These are phyloP conservation scores for Etheostoma perlongum DNA, from an alignment of 2,797 vertebrate genomes.

Conservation along the genomic window DNA sequence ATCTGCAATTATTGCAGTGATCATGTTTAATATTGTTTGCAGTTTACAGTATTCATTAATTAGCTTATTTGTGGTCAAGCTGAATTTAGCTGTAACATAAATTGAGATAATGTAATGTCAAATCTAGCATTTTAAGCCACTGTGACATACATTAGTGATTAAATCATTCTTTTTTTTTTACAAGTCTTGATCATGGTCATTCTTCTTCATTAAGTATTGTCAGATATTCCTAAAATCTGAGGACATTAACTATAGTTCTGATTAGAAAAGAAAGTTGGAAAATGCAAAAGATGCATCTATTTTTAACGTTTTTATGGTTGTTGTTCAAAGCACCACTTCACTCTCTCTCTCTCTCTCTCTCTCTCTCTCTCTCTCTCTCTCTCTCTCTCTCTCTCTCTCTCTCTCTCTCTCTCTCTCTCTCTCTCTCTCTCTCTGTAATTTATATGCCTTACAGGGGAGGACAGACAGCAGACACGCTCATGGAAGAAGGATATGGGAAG, in stretches of 20 bases:
- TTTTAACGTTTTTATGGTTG: slow-evolving; percentile 5
- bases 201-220: neutral
- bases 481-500: slow-evolving; percentile 59
- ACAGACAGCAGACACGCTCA: slow-evolving; percentile 57
- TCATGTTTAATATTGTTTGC: neutral
- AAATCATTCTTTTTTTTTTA: neutral
- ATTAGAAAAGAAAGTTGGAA: neutral
- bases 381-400: no score
- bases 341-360: neutral
- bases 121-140: neutral
- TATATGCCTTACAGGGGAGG: slow-evolving; percentile 28
- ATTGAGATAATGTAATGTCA: neutral
- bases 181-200: neutral
- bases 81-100: slow-evolving; percentile 6
- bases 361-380: no score
- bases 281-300: neutral
- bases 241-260: neutral
- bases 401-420: neutral
- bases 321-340: neutral
- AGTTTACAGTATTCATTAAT: slow-evolving; percentile 5
- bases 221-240: neutral
- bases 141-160: neutral
- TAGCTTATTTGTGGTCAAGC: neutral
- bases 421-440: slow-evolving; percentile 12
- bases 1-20: slow-evolving; percentile 9